A percentile compares a stretch with the other conserved stretches of the same genome.
Conservation (phyloP, 1,140 invertebrate species). For the Pentalonia nigronervosa region DNA sequence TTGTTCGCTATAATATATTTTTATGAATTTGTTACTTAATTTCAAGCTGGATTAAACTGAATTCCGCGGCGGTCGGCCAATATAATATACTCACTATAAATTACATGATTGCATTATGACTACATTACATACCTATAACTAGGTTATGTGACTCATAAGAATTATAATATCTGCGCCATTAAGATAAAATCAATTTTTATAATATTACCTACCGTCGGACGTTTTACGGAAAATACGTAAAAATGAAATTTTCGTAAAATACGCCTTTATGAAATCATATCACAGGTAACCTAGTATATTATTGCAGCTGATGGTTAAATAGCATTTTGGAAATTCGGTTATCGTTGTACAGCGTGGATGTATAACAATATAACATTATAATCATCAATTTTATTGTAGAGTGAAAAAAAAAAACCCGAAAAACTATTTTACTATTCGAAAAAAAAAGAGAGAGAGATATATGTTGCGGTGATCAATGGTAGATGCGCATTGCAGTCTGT, state of each 20-base stretch:
- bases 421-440: neutral
- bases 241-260: neutral
- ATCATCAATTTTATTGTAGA: neutral
- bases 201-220: neutral
- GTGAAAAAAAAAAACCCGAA: neutral
- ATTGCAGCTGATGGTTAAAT: neutral
- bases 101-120: neutral
- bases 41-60: neutral
- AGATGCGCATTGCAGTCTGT: neutral
- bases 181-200: neutral
- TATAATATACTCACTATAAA: neutral
- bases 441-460: neutral
- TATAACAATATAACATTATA: too few relatives aligned
- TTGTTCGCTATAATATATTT: neutral
- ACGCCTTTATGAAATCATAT: neutral
- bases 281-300: neutral
- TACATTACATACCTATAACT: too few relatives aligned
- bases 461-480: neutral
- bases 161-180: neutral
- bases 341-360: neutral
- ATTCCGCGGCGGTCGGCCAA: neutral
- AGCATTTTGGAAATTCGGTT: neutral
- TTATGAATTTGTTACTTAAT: neutral
- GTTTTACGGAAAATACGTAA: neutral
- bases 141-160: neutral